Evolutionary conservation across 2,888 invertebrate genomes (phyloP), one percentile per base, ranked within the genome.

Genomic region (Acleris sparsana): DNA sequence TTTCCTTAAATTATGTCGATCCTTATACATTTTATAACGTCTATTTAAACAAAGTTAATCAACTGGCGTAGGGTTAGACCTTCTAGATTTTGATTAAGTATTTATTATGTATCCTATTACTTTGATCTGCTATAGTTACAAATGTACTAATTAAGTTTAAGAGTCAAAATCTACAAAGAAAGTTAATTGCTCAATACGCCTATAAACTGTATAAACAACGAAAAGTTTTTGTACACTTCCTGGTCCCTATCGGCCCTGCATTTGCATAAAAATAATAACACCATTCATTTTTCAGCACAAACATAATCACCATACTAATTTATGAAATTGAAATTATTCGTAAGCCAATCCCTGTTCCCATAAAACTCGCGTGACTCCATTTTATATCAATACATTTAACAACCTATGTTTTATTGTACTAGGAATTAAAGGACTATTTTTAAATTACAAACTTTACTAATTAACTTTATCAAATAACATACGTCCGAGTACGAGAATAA

Each of bases 341-440:
- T 58, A 68, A 74, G 77, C 80, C 82, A 71, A 80, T 79, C 82
- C 84, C 78, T 69, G 63, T 65, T 69, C 57, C 62, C 29, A 33
- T 39, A 70, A 39, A 48, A 70, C 73, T 82, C 62, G 82, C 84
- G 84, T 84, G 85, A 80, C 83, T 73, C 68, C 70, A 75, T 77
- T 70, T 68, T 57, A 62, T 70, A 63, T 69, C 69, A 71, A 71
- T 63, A 75, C 70, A 71, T 73, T 72, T 76, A 76, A 77, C 75
- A 72, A 75, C 73, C 75, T 78, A 78, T 78, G 78, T 72, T 72
- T 76, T 72, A 72, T 82, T 25, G 77, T 75, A 77, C 72, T 75
- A 78, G 16, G n/a, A 44, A 44, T 78, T 76, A 49, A 5, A 20
- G 18, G 5, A 39, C 39, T 39, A 39, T 4, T 39, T 17, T 20